Conservation (phyloP, 2,797 vertebrate species). For the Manis javanica region DNA sequence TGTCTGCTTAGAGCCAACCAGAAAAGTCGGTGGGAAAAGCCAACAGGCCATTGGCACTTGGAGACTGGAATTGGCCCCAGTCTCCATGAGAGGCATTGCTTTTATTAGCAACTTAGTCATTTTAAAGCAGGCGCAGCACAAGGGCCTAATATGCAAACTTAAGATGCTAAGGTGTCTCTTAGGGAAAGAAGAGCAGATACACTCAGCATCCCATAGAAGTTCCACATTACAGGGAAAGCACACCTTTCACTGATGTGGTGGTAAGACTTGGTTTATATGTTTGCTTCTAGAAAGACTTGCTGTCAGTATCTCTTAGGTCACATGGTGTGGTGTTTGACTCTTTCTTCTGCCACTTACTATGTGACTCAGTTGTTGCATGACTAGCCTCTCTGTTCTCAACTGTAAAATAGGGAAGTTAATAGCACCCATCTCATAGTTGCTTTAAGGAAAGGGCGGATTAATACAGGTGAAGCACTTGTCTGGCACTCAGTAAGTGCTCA, state of each 20-base stretch:
- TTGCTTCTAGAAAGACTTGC: background rate
- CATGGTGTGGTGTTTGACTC: background rate
- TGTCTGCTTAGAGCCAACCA: conserved; percentile 72
- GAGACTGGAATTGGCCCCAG: conserved; percentile 62
- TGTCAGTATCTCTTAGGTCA: background rate
- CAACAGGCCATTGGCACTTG: conserved; percentile 72
- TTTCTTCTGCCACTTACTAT: background rate
- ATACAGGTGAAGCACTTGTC: background rate
- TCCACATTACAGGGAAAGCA: background rate
- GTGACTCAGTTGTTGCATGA: background rate
- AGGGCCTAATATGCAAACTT: background rate
- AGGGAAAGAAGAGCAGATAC: background rate
- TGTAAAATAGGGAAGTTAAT: background rate
- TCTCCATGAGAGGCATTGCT: conserved; percentile 63
- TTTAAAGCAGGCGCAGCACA: background rate
- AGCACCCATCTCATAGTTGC: background rate
- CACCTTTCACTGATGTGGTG: background rate
- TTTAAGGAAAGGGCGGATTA: background rate
- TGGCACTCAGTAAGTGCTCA: background rate
- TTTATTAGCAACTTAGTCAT: conserved; percentile 74
- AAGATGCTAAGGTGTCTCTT: background rate
- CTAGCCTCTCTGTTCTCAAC: background rate
- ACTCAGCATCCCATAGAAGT: background rate
- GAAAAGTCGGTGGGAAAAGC: conserved; percentile 77
- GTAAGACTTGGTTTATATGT: background rate